phyloP scores from a whole-genome alignment of 1,140 invertebrate species.

The Lepidurus couesii region DNA sequence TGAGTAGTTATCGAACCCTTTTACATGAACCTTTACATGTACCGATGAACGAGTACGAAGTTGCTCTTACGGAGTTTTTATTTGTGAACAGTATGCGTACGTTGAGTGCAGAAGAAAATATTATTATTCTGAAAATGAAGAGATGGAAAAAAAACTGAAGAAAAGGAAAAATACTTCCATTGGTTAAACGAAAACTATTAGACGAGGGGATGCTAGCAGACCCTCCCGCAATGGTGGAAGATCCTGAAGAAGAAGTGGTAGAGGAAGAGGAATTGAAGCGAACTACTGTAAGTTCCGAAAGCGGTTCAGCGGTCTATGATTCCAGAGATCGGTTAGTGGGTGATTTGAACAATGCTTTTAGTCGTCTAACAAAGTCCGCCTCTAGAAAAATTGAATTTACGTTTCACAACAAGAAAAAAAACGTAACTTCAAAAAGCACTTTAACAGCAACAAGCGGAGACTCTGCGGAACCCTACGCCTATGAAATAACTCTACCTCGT shows the following conservation, averaged over 20 bases:
- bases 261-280: neutral
- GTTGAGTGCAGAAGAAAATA: neutral
- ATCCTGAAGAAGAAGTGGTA: neutral
- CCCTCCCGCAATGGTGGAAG: neutral
- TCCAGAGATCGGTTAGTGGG: no score
- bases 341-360: no score
- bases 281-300: neutral
- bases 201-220: neutral
- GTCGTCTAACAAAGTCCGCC: no score
- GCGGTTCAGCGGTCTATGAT: neutral
- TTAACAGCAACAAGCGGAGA: no score
- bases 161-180: neutral
- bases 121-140: neutral
- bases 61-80: neutral
- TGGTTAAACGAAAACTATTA: neutral
- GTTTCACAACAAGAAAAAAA: no score
- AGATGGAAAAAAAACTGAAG: neutral
- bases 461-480: no score
- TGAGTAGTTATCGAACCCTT: neutral
- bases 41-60: neutral
- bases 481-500: neutral
- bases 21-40: neutral
- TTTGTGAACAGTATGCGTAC: neutral
- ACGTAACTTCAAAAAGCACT: no score
- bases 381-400: no score